A percentile compares a stretch with the other conserved stretches of the same genome.
Evolutionary conservation across 2,888 invertebrate genomes (phyloP).

Genomic region (Laothoe populi): DNA sequence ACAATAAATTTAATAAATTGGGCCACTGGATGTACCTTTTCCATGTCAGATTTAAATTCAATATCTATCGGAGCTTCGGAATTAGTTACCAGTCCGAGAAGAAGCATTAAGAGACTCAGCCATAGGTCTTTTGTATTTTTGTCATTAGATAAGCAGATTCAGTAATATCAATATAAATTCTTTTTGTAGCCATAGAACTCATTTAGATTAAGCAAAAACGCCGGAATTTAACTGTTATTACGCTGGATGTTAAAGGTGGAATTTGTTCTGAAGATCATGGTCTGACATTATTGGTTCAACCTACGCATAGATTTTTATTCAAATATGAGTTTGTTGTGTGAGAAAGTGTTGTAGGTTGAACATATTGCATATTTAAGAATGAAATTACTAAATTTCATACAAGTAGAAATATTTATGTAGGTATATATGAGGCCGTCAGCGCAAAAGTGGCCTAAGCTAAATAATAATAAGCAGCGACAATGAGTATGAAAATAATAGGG

Average conservation of each 20-base stretch:
- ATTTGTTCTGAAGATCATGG: conserved; percentile 1
- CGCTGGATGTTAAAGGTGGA: background rate
- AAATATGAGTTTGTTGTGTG: conserved; percentile 7
- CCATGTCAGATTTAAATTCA: too few species aligned
- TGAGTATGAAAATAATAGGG: too few species aligned
- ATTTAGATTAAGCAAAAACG: conserved; percentile 6
- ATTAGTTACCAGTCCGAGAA: too few species aligned
- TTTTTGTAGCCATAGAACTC: background rate
- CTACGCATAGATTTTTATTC: conserved; percentile 20
- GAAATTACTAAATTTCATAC: background rate
- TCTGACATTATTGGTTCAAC: conserved; percentile 13
- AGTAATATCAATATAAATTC: conserved; percentile 6
- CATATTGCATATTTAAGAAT: background rate
- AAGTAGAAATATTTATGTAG: too few species aligned
- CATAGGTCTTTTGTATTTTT: too few species aligned
- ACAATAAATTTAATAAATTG: too few species aligned
- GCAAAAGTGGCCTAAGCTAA: too few species aligned
- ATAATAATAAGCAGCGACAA: too few species aligned
- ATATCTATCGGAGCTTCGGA: too few species aligned
- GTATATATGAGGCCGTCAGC: too few species aligned
- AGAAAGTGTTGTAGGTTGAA: background rate
- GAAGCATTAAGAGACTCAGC: too few species aligned
- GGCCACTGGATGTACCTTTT: too few species aligned
- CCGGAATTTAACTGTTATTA: background rate
- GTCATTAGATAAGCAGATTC: background rate